Base-by-base conservation (phyloP, 1,140 invertebrate species). In the Leucophenga varia region DNA sequence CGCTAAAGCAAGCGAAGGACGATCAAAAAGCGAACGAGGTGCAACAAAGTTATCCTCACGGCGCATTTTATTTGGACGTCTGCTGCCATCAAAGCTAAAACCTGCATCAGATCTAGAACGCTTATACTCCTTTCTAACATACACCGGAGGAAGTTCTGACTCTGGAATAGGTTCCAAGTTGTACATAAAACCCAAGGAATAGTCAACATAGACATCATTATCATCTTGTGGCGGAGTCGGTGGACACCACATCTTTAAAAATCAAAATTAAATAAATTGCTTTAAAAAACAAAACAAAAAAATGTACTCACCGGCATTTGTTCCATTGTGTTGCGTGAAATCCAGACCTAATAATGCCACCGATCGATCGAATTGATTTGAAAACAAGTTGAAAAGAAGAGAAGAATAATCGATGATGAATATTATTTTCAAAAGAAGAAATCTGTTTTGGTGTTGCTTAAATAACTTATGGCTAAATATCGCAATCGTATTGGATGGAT, bases 201-300 rank as follows among this genome's bases (percentile, higher is more conserved):
- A 84, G 75, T 97, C 93, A 48, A 95, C 86, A 78, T 95, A 96
- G 8, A 95, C 84, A 74, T 97, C 93, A 72, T 87, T 87, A 54
- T 95, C 91, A 73, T 90, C 88, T 65, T 89, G 86, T 4, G 94
- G 93, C 50, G 94, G 93, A 10, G 93, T 96, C 46, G 93, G 94
- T 48, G 94, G 95, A 58, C 89, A 88, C 93, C 94, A 97, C 81
- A 96, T 86, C 94, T 96, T 76, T 54, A 64, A 61, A 43, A 52
- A 37, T 25, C 28, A 13, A 20, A 43, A 28, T 30, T 18, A 14
- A 13, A 36, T 51, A 8, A 12, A 47, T 30, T 41, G 30, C 32
- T 46, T 16, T 32, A 49, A 38, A 37, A 46, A 6, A 21, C 8
- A 32, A 21, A 39, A 19, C 39, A 17, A 10, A 35, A n/a, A 13